A percentile compares a stretch with the other conserved stretches of the same genome.
These are phyloP conservation scores for Anthrax anthrax DNA, from an alignment of 2,888 invertebrate species.

Conservation along the genomic window DNA sequence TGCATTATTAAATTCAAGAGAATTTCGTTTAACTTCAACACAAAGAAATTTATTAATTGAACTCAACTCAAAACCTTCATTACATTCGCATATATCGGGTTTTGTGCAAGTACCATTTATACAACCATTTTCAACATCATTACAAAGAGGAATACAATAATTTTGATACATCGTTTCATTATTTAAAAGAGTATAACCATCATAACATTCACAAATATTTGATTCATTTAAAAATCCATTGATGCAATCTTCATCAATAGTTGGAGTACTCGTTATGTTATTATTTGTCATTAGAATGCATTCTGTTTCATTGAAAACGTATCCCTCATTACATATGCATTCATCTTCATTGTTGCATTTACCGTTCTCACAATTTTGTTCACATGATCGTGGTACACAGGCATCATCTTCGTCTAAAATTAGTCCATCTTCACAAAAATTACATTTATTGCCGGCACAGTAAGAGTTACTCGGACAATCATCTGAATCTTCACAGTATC, in stretches of 20 bases:
- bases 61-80: not conserved
- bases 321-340: conserved; percentile 17
- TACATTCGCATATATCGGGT: conserved; percentile 17
- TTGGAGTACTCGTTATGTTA: not conserved
- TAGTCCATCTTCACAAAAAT: no score
- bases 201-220: conserved; percentile 15
- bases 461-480: no score
- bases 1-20: no score
- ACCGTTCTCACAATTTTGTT: conserved; percentile 14
- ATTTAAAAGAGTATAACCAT: not conserved
- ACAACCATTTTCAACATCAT: not conserved
- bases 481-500: no score
- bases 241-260: not conserved
- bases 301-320: conserved; percentile 1
- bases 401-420: no score
- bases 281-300: not conserved
- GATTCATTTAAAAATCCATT: conserved; percentile 10
- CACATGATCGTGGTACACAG: not conserved
- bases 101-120: not conserved
- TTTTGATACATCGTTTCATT: not conserved
- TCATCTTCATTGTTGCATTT: conserved; percentile 14
- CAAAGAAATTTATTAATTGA: not conserved
- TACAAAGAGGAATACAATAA: conserved; percentile 2
- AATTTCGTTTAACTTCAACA: not conserved
- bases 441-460: no score